A percentile compares a stretch with the other conserved stretches of the same genome.
Conservation (phyloP, 2,888 invertebrate species). For the Hymenopus coronatus region DNA sequence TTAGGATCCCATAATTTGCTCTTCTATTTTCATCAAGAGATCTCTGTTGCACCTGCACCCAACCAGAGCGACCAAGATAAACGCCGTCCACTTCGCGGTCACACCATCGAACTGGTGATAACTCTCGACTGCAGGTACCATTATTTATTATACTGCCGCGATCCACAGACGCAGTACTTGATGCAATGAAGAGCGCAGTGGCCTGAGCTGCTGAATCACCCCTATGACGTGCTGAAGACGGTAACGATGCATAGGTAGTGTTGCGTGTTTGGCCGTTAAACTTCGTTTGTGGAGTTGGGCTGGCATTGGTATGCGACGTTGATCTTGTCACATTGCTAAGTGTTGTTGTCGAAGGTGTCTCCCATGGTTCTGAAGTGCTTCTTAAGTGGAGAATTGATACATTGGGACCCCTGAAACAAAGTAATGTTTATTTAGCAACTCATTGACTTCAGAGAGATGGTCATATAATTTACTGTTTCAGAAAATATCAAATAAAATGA, state of each 20-base stretch:
- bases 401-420: constrained; percentile 50
- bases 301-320: constrained; percentile 33
- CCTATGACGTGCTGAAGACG: constrained; percentile 25
- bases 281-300: constrained; percentile 31
- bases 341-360: constrained; percentile 45
- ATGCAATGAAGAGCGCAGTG: constrained; percentile 25
- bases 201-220: constrained; percentile 19
- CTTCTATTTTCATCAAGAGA: constrained; percentile 53
- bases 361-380: constrained; percentile 56
- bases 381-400: constrained; percentile 56
- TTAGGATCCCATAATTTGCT: constrained; percentile 22
- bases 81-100: constrained; percentile 59
- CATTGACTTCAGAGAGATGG: too few species aligned
- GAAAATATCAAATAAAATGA: too few species aligned
- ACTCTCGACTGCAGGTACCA: constrained; percentile 50
- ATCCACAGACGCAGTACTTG: neutral
- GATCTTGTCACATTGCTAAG: constrained; percentile 36
- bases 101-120: constrained; percentile 59
- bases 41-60: constrained; percentile 56
- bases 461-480: too few species aligned
- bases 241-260: constrained; percentile 30
- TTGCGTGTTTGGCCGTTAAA: constrained; percentile 20
- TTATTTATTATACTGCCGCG: constrained; percentile 47
- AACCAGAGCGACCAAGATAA: constrained; percentile 55
- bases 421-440: neutral